Conservation (phyloP, 2,113 vertebrate genomes). For the Prolemur simus region DNA sequence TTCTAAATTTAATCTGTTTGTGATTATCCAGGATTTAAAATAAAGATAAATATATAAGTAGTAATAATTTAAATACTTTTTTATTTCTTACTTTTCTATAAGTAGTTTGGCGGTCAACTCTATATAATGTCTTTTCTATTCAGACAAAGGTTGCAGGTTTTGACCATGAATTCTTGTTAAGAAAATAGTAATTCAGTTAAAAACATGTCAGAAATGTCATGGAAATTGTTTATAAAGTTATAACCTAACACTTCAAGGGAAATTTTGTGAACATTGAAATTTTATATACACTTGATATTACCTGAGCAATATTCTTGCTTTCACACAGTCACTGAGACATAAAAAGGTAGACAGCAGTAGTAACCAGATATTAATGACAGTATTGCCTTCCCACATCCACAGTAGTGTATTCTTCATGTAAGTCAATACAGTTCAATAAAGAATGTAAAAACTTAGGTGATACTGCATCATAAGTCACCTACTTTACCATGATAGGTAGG, state of each 20-base stretch:
- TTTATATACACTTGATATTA: neutral
- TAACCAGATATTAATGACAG: neutral
- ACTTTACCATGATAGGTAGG: neutral
- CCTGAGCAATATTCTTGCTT: neutral
- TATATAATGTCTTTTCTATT: neutral
- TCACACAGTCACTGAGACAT: neutral
- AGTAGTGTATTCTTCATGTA: neutral
- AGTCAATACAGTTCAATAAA: neutral
- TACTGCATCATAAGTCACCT: neutral
- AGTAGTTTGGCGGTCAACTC: neutral
- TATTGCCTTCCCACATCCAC: too few species aligned
- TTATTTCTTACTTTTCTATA: neutral
- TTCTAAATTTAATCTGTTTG: neutral
- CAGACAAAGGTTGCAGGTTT: neutral
- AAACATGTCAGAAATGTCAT: neutral
- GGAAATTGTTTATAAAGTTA: neutral
- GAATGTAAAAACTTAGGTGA: neutral
- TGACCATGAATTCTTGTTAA: neutral
- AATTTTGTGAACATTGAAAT: neutral
- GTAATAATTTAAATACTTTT: neutral
- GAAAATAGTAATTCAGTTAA: neutral
- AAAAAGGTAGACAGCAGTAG: neutral
- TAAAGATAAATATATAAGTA: neutral
- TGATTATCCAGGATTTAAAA: neutral
- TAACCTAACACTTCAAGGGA: neutral